Evolutionary conservation across 1,140 invertebrate genomes (phyloP).

Genomic region (Coptotermes formosanus): DNA sequence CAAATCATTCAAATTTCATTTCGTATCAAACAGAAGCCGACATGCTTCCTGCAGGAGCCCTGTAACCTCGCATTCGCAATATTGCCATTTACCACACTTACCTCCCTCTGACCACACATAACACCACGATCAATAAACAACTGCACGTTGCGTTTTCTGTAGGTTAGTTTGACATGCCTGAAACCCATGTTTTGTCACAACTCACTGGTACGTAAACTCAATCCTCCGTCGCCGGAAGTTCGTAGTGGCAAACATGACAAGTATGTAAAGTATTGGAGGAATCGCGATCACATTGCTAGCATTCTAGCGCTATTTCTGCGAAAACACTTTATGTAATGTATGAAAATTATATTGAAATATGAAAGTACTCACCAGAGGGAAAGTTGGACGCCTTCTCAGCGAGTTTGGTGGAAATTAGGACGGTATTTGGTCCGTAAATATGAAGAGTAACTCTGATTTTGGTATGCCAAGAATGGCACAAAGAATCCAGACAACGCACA

Average conservation of each 20-base stretch:
- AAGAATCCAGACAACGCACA: slow-evolving; percentile 91
- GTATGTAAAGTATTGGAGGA: slow-evolving; percentile 77
- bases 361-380: slow-evolving; percentile 64
- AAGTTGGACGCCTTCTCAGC: slow-evolving; percentile 58
- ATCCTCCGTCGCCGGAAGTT: slow-evolving; percentile 51
- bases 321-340: slow-evolving; percentile 36
- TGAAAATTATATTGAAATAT: slow-evolving; percentile 37
- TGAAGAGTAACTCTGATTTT: slow-evolving; percentile 78
- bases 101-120: slow-evolving; percentile 28
- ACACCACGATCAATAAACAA: slow-evolving; percentile 35
- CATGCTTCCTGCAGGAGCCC: slow-evolving; percentile 22
- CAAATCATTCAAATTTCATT: background rate
- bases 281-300: slow-evolving; percentile 70
- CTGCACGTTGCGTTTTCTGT: slow-evolving; percentile 29
- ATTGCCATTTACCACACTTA: slow-evolving; percentile 29
- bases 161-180: slow-evolving; percentile 26
- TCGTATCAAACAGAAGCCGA: background rate
- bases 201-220: slow-evolving; percentile 26
- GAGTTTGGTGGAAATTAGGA: slow-evolving; percentile 55
- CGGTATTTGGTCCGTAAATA: slow-evolving; percentile 72
- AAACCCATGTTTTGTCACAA: slow-evolving; percentile 33
- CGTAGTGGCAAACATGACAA: slow-evolving; percentile 66
- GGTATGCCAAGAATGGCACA: slow-evolving; percentile 92
- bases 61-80: slow-evolving; percentile 24
- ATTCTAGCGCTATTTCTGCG: slow-evolving; percentile 60